Evolutionary conservation across 1,140 invertebrate genomes (phyloP), one percentile per base, ranked within the genome.

Genomic region (Drosophila dunni): DNA sequence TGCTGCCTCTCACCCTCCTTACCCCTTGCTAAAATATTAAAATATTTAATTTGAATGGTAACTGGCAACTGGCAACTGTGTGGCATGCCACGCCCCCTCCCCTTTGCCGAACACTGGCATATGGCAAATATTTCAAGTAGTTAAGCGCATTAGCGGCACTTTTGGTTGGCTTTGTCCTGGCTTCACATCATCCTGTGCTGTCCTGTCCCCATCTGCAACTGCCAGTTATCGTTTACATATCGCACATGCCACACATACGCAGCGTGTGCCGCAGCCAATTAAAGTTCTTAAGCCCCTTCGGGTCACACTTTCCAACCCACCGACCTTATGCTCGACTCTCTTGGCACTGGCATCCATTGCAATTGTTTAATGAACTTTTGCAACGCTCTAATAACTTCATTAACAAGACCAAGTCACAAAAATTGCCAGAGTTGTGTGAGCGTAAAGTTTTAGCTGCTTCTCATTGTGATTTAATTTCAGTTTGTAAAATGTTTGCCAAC

Each of bases 61-160:
- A 73, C 42, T 62, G 51, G 34, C 33, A 68, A 73, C 42, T 62
- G 51, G 34, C 33, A 54, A 54, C 48, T 51, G 48, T 72, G 33
- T 71, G 68, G 65, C 54, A 75, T 58, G 45, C 74, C 74, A 64
- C 69, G 53, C 64, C 67, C 46, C 63, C 56, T 1, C 7, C 44
- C n/a, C 51, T 10, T 5, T 29, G 3, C 24, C 24, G 24, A 29
- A 29, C 24, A 4, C 29, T 42, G 20, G 54, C 65, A 57, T 57
- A 70, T 68, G 61, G 64, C 77, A 89, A 80, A 88, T 88, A 88
- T 88, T 89, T 88, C 83, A 89, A 89, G 88, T 89, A 89, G 84
- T 89, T 89, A 89, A 89, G 84, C 84, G 84, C 84, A 89, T 89
- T 89, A 89, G 84, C 81, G 80, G 68, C 84, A 85, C 82, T 84